These are phyloP conservation scores for Pogonocichla stellata DNA, from an alignment of 2,113 vertebrate genomes.

Conservation along the genomic window DNA sequence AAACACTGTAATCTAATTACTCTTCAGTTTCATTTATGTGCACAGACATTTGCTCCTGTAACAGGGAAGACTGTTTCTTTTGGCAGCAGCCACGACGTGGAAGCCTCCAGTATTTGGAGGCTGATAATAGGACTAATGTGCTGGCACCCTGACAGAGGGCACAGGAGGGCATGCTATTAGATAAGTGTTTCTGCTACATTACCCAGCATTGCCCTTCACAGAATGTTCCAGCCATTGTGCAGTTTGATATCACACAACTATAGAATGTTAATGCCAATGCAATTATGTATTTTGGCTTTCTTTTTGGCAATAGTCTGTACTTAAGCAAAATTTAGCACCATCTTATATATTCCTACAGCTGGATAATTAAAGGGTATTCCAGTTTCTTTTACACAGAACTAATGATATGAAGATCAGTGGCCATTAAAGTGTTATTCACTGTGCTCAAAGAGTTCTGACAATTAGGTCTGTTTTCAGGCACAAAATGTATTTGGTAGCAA, in stretches of 20 bases:
- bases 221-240: slow-evolving; percentile 59
- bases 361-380: slow-evolving; percentile 74
- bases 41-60: slow-evolving; percentile 38
- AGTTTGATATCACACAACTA: slow-evolving; percentile 36
- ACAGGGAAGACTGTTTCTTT: slow-evolving; percentile 35
- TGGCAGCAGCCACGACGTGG: background rate
- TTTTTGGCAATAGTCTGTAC: slow-evolving; percentile 59
- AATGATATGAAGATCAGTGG: slow-evolving; percentile 54
- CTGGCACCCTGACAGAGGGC: slow-evolving; percentile 57
- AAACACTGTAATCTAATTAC: slow-evolving; percentile 40
- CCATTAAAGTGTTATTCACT: slow-evolving; percentile 54
- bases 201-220: slow-evolving; percentile 70
- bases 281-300: slow-evolving; percentile 74
- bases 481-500: background rate
- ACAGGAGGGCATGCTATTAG: slow-evolving; percentile 47
- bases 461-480: background rate
- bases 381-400: slow-evolving; percentile 53
- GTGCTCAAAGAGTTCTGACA: background rate
- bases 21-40: slow-evolving; percentile 37
- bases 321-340: slow-evolving; percentile 71
- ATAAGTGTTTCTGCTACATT: slow-evolving; percentile 68
- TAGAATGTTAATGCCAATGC: slow-evolving; percentile 63
- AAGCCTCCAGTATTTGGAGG: slow-evolving; percentile 30
- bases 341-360: slow-evolving; percentile 67
- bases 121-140: slow-evolving; percentile 39